Conservation (phyloP, 2,797 vertebrate genomes). For the Crypturellus tataupa region DNA sequence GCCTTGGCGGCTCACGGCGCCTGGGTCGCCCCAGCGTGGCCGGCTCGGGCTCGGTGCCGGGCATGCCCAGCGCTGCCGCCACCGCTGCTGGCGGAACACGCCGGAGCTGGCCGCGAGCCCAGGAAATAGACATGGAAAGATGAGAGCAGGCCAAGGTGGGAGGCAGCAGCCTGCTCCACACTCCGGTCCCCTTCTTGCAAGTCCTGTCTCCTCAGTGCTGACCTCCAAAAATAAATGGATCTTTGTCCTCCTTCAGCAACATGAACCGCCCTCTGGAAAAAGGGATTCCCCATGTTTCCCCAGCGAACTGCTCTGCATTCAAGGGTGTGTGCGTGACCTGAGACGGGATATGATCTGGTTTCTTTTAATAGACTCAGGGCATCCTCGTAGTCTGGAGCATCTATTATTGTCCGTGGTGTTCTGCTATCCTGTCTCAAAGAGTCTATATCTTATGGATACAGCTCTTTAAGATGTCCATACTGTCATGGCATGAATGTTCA, state of each 20-base stretch:
- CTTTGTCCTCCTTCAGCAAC: background rate
- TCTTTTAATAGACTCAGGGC: background rate
- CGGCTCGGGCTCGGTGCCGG: background rate
- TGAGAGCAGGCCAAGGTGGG: conserved; percentile 36
- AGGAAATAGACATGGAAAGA: conserved; percentile 33
- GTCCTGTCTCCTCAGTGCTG: background rate
- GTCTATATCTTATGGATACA: background rate
- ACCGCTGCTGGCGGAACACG: conserved; percentile 28
- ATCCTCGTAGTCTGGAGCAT: background rate
- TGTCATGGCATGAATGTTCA: background rate
- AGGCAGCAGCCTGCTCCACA: conserved; percentile 33
- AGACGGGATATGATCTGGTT: background rate
- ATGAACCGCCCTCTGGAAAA: background rate
- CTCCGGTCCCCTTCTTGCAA: conserved; percentile 55
- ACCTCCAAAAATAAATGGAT: background rate
- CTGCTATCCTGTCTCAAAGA: background rate
- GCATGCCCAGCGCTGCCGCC: background rate
- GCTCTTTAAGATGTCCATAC: background rate
- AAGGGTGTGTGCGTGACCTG: background rate
- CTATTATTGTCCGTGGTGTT: background rate
- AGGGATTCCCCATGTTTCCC: background rate
- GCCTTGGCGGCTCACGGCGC: background rate
- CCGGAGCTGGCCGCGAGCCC: background rate
- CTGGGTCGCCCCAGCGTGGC: background rate
- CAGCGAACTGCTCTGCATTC: background rate